phyloP scores from a whole-genome alignment of 2,113 vertebrate species.

The Murina feae region DNA sequence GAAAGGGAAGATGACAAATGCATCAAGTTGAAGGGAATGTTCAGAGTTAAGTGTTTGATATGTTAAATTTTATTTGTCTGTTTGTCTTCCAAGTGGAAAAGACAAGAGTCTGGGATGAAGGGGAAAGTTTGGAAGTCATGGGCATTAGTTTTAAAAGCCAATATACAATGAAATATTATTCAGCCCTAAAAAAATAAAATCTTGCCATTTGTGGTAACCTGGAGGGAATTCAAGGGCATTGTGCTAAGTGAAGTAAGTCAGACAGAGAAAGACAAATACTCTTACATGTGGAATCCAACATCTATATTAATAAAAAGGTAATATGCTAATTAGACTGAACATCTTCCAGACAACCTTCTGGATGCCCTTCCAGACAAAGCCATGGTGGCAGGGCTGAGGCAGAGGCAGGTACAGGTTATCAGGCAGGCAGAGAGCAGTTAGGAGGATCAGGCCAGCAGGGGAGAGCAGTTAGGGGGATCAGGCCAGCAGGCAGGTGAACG shows the following conservation, averaged over 20 bases:
- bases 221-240: background rate
- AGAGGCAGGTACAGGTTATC: too few species aligned
- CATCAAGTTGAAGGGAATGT: background rate
- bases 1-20: background rate
- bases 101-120: background rate
- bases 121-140: background rate
- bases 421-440: too few species aligned
- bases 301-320: too few species aligned
- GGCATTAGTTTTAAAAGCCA: background rate
- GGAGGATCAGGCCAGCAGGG: too few species aligned
- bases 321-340: too few species aligned
- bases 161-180: background rate
- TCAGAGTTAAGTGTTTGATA: background rate
- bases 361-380: too few species aligned
- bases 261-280: background rate
- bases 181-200: background rate
- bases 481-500: too few species aligned
- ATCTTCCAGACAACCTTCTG: too few species aligned
- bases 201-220: background rate
- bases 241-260: background rate
- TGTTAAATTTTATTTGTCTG: background rate
- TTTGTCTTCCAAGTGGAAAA: background rate
- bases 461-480: too few species aligned
- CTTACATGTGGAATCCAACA: background rate
- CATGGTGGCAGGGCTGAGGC: too few species aligned